Evolutionary conservation across 2,797 vertebrate species (phyloP).

Genomic region (Mastacembelus armatus): DNA sequence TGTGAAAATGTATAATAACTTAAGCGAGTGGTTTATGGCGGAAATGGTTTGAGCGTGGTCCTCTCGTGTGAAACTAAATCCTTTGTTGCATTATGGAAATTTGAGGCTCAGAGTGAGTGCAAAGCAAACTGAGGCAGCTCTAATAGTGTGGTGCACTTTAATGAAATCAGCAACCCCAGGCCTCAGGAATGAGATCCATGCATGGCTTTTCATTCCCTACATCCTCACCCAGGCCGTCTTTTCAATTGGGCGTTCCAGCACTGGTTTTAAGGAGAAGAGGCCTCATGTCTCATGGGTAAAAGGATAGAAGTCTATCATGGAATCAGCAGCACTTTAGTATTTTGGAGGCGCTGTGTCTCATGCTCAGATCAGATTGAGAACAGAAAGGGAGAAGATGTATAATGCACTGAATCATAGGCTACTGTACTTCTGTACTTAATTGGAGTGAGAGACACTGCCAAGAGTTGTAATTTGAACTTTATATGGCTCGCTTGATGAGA

Average conservation of each 20-base stretch:
- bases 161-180: conserved; percentile 83
- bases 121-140: conserved; percentile 81
- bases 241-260: conserved; percentile 65
- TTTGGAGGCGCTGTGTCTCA: conserved; percentile 60
- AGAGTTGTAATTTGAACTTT: conserved; percentile 63
- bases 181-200: conserved; percentile 78
- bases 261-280: conserved; percentile 62
- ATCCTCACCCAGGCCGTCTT: conserved; percentile 72
- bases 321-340: conserved; percentile 72
- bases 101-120: conserved; percentile 68
- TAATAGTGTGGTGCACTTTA: conserved; percentile 81
- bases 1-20: conserved; percentile 81
- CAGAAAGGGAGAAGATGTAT: conserved; percentile 59
- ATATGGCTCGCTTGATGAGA: conserved; percentile 60
- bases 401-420: conserved; percentile 67
- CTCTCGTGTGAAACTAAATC: conserved; percentile 80
- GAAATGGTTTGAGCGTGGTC: conserved; percentile 78
- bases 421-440: conserved; percentile 60
- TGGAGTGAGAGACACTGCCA: conserved; percentile 48
- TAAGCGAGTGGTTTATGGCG: conserved; percentile 76
- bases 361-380: conserved; percentile 67
- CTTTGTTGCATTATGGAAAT: conserved; percentile 79
- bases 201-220: conserved; percentile 67
- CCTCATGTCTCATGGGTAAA: conserved; percentile 68
- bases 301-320: conserved; percentile 72